Percentiles rank a stretch among this genome's conserved stretches.
phyloP scores from a whole-genome alignment of 2,113 vertebrate species.

The Kobus ellipsiprymnus region DNA sequence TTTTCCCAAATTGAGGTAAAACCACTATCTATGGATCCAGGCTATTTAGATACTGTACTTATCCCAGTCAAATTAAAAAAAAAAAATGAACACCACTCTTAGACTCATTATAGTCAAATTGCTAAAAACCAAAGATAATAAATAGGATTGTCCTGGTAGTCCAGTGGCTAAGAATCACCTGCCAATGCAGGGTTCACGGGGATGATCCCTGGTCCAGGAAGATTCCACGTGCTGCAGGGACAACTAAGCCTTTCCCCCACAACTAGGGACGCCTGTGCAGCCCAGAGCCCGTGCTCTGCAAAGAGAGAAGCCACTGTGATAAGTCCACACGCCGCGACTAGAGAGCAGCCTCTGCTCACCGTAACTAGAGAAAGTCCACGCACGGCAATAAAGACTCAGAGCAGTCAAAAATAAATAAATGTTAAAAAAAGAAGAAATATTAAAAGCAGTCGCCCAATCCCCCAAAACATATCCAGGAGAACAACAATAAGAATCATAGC shows the following conservation, averaged over 20 bases:
- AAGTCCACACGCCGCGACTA: accelerated
- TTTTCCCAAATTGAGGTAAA: not conserved
- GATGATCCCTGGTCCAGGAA: not conserved
- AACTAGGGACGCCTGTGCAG: not conserved
- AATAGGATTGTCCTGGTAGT: not conserved
- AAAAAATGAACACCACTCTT: not conserved
- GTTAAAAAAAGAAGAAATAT: not conserved
- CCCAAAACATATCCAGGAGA: not conserved
- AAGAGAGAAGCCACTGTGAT: not conserved
- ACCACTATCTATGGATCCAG: not conserved
- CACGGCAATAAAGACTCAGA: not conserved
- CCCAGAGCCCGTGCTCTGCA: not conserved
- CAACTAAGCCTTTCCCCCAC: not conserved
- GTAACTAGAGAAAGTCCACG: not conserved
- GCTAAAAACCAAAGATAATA: not conserved
- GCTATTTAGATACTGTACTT: not conserved
- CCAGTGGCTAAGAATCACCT: not conserved
- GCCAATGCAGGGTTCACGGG: not conserved
- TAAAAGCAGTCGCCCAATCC: not conserved
- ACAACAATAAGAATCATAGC: not conserved
- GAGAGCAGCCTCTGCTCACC: not conserved
- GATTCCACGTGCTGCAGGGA: not conserved
- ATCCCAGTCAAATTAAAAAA: not conserved
- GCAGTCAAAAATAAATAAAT: not conserved
- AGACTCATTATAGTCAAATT: not conserved